phyloP scores from a whole-genome alignment of 2,888 invertebrate genomes.

The Lepidonotus clava region DNA sequence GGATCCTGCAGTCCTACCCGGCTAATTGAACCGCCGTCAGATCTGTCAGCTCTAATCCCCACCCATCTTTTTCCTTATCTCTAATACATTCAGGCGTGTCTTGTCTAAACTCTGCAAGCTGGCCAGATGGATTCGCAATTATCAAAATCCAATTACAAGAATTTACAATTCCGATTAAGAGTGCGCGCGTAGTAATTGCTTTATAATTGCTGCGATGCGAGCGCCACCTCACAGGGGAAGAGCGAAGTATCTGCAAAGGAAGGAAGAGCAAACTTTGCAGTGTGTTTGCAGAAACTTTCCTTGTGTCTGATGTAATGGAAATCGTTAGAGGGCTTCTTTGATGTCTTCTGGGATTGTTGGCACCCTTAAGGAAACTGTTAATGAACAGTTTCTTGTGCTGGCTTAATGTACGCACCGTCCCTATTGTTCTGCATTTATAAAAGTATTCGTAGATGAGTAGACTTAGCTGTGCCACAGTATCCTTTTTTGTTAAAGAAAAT shows the following conservation, averaged over 20 bases:
- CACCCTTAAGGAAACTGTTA: no score
- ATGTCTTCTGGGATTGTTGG: no score
- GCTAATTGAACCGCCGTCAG: background rate
- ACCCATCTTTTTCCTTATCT: background rate
- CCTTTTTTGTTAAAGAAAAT: no score
- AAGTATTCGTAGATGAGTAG: no score
- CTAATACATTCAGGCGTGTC: background rate
- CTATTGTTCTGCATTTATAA: no score
- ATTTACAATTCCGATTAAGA: slow-evolving; percentile 50
- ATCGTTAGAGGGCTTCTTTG: no score
- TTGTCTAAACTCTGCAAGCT: background rate
- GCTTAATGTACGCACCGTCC: no score
- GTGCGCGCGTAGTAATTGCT: background rate
- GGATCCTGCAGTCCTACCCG: background rate
- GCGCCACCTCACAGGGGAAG: slow-evolving; percentile 5
- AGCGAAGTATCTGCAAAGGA: background rate
- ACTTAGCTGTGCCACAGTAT: no score
- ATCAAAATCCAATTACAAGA: slow-evolving; percentile 37
- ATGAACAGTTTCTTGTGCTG: no score
- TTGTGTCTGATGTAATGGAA: background rate
- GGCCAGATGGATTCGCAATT: slow-evolving; percentile 44
- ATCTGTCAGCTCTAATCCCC: background rate
- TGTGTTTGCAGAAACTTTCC: background rate
- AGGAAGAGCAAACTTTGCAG: background rate
- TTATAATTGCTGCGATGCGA: slow-evolving; percentile 20